A percentile compares a stretch with the other conserved stretches of the same genome.
Evolutionary conservation across 2,797 vertebrate genomes (phyloP).

Genomic region (Lophotriccus pileatus): DNA sequence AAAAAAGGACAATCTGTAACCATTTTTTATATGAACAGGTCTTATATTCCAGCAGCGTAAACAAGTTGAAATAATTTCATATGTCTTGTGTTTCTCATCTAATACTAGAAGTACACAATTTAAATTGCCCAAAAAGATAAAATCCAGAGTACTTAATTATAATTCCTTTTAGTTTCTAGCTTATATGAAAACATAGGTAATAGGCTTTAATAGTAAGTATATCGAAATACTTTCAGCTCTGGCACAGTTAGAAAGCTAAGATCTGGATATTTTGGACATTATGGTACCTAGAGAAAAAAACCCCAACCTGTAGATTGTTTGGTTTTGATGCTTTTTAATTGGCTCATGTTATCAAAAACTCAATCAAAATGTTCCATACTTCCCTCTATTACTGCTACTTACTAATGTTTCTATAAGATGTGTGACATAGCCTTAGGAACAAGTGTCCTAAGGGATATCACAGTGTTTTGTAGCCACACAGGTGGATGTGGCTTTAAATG

Average conservation of each 20-base stretch:
- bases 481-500: neutral
- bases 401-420: neutral
- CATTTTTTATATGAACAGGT: constrained; percentile 46
- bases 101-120: constrained; percentile 73
- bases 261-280: neutral
- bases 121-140: neutral
- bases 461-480: neutral
- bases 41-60: constrained; percentile 37
- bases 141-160: neutral
- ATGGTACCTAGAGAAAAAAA: neutral
- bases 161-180: neutral
- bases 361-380: neutral
- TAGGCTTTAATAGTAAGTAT: neutral
- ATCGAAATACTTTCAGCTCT: neutral
- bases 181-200: neutral
- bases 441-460: neutral
- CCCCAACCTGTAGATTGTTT: neutral
- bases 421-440: neutral
- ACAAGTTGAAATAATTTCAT: constrained; percentile 73
- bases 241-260: neutral
- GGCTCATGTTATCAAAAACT: neutral
- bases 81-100: constrained; percentile 79
- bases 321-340: neutral
- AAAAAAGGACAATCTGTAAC: constrained; percentile 67
- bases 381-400: neutral